A percentile compares a stretch with the other conserved stretches of the same genome.
Conservation (phyloP, 37 sponge, comb jelly and placozoan genomes). For the Petrosia ficiformis region DNA sequence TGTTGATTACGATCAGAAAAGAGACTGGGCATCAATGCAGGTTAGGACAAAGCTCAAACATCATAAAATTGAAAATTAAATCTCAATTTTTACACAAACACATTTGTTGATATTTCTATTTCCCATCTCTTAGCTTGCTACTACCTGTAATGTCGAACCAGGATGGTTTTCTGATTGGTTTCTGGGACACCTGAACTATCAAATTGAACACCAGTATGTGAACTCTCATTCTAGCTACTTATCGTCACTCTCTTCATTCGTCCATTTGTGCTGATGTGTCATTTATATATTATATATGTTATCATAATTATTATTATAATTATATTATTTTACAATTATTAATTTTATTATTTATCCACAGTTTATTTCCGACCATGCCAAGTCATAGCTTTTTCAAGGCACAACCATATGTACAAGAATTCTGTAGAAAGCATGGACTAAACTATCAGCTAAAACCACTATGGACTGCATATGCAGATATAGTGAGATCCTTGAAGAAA, state of each 20-base stretch:
- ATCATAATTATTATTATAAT: too few relatives aligned
- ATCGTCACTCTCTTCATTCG: too few relatives aligned
- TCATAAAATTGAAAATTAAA: not conserved
- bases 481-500: slow-evolving; percentile 51
- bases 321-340: not conserved
- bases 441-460: slow-evolving; percentile 57
- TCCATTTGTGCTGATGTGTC: not conserved
- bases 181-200: slow-evolving; percentile 77
- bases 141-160: slow-evolving; percentile 51
- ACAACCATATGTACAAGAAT: slow-evolving; percentile 43
- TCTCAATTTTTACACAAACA: not conserved
- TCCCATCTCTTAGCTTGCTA: slow-evolving; percentile 8
- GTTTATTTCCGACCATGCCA: slow-evolving; percentile 86
- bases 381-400: slow-evolving; percentile 62
- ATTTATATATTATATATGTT: not conserved
- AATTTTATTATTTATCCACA: slow-evolving; percentile 7
- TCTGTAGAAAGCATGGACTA: slow-evolving; percentile 70
- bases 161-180: slow-evolving; percentile 74
- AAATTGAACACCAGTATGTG: slow-evolving; percentile 89
- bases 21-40: slow-evolving; percentile 74
- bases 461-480: slow-evolving; percentile 65
- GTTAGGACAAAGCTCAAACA: slow-evolving; percentile 1
- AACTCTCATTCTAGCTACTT: too few relatives aligned
- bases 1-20: slow-evolving; percentile 58
- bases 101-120: not conserved